These are phyloP conservation scores for Smittia aterrima DNA, from an alignment of 2,888 invertebrate genomes.

Conservation along the genomic window DNA sequence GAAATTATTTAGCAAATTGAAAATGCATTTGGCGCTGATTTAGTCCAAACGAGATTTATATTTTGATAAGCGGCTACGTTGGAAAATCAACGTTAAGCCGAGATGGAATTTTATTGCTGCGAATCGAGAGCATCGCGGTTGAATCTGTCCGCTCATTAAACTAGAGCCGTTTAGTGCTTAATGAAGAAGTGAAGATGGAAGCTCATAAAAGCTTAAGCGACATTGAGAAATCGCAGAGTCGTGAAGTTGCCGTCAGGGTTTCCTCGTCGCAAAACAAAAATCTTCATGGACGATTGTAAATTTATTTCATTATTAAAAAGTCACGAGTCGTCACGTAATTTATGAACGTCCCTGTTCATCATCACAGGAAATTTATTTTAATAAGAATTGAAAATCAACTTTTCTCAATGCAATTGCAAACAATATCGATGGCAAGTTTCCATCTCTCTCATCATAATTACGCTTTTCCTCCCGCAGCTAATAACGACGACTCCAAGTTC, in stretches of 20 bases:
- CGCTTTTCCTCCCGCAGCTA: background rate
- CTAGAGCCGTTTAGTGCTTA: background rate
- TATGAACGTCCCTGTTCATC: no score
- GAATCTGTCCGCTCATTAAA: background rate
- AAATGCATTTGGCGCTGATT: slow-evolving; percentile 6
- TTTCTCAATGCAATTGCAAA: background rate
- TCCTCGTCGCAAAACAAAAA: no score
- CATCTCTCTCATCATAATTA: slow-evolving; percentile 1
- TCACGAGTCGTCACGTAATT: no score
- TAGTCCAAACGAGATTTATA: background rate
- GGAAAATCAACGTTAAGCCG: background rate
- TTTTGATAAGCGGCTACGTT: background rate
- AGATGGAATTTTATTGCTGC: background rate
- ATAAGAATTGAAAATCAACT: background rate
- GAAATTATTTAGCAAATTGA: slow-evolving; percentile 2
- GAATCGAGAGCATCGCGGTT: background rate
- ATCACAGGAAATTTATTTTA: no score
- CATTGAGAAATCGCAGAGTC: no score
- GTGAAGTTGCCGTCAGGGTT: no score
- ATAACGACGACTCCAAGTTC: slow-evolving; percentile 1
- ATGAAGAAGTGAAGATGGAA: background rate
- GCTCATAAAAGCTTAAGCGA: background rate
- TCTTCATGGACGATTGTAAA: no score
- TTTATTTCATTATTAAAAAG: background rate
- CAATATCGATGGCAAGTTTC: background rate